Evolutionary conservation across 2,797 vertebrate species (phyloP), one percentile per base, ranked within the genome.

Genomic region (Fundulus diaphanus): DNA sequence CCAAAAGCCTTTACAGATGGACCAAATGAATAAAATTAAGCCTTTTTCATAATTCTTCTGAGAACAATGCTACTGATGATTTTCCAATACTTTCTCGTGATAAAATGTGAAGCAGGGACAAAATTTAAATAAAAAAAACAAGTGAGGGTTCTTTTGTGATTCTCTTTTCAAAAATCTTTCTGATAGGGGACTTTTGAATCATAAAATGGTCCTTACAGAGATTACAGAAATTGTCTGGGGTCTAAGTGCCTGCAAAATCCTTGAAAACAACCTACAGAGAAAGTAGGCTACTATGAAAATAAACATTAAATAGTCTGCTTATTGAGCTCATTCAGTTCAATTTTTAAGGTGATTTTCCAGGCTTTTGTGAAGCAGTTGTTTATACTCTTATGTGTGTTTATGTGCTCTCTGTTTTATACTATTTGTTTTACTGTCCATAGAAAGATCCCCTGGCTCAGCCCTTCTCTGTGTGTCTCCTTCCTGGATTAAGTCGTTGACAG

Each of bases 51-150:
- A 7, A 52, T 37, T 51, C 18, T 54, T 8, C 31, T 37, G 33
- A 40, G 20, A 70, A 52, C 40, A 46, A 59, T 24, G 52, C 57
- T 31, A 31, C 40, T 44, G 27, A 59, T 24, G 5, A 61, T 59
- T 72, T 46, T 61, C 54, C 56, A 56, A 46, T 16, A 54, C 1
- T 20, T 27, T 71, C 24, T 56, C n/a, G 2, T 27, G 24, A 20
- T 27, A 29, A 42, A 52, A 29, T 29, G n/a, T 37, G 3, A 40
- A 56, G 27, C n/a, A 49, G 27, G 3, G 15, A 51, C 5, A 33
- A 49, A 65, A 65, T 65, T 2, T 40, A 63, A 65, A 65, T 65
- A 15, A 24, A 65, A 40, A n/a, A n/a, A n/a, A n/a, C n/a, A n/a
- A 29, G 11, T 13, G 5, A 7, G 35, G 16, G 33, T 33, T 18